These are phyloP conservation scores for Poeciliopsis presidionis DNA, from an alignment of 2,797 vertebrate species.

Conservation along the genomic window DNA sequence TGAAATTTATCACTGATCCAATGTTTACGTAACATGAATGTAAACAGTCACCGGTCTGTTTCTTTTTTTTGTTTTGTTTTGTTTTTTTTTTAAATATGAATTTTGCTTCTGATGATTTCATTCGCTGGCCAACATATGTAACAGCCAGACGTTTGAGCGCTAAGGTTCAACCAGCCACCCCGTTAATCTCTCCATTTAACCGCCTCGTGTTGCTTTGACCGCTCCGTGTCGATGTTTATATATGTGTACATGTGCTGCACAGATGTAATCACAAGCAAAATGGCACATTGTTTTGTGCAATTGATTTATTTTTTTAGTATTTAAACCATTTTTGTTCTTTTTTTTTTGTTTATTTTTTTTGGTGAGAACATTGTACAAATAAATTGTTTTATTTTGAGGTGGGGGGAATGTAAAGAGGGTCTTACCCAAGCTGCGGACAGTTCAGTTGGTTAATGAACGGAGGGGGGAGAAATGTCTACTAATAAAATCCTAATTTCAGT, in stretches of 20 bases:
- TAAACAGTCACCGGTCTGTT: not conserved
- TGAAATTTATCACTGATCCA: conserved; percentile 9
- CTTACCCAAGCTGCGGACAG: conserved; percentile 54
- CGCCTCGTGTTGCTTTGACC: conserved; percentile 63
- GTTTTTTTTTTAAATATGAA: not conserved
- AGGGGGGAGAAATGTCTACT: conserved; percentile 58
- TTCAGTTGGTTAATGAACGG: conserved; percentile 61
- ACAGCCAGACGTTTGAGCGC: not conserved
- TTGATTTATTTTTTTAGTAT: conserved; percentile 85
- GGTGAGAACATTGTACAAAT: conserved; percentile 66
- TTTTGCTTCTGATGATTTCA: not conserved
- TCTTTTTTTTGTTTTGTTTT: not conserved
- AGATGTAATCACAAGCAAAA: conserved; percentile 71
- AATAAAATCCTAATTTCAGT: conserved; percentile 76
- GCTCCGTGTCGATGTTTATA: conserved; percentile 52
- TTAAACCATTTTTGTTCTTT: conserved; percentile 63
- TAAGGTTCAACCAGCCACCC: conserved; percentile 19
- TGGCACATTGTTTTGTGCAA: conserved; percentile 71
- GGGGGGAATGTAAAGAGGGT: conserved; percentile 42
- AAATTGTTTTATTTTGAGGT: conserved; percentile 68
- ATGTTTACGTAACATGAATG: not conserved
- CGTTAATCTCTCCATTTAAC: conserved; percentile 42
- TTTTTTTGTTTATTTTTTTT: conserved; percentile 7
- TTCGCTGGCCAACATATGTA: not conserved
- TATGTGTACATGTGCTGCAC: conserved; percentile 56